A percentile compares a stretch with the other conserved stretches of the same genome.
Evolutionary conservation across 2,797 vertebrate genomes (phyloP).

Genomic region (Chelon auratus): DNA sequence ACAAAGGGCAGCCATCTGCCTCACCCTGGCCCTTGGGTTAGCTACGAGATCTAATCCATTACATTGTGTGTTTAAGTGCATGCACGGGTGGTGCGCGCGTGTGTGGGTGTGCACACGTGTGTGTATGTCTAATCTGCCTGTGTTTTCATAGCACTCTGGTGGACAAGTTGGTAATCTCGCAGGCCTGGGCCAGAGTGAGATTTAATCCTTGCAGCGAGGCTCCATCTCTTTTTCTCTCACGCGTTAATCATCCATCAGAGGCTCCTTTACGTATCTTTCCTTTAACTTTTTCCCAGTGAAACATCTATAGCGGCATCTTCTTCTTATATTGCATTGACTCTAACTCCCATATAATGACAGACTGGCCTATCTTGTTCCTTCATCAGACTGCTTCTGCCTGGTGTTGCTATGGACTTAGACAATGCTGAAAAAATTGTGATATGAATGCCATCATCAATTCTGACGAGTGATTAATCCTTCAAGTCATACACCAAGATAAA

Average conservation of each 20-base stretch:
- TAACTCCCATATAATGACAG: neutral
- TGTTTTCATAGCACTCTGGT: conserved; percentile 69
- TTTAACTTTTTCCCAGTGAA: neutral
- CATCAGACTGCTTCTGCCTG: neutral
- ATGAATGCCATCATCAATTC: neutral
- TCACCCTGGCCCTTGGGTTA: conserved; percentile 63
- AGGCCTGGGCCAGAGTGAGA: conserved; percentile 57
- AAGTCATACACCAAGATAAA: neutral
- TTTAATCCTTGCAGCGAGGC: conserved; percentile 72
- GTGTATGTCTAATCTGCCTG: conserved; percentile 61
- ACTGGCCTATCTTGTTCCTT: neutral
- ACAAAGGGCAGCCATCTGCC: conserved; percentile 81
- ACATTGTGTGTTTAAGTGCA: conserved; percentile 56
- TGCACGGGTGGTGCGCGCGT: conserved; percentile 5
- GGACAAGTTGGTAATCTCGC: conserved; percentile 73
- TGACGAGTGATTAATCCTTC: neutral
- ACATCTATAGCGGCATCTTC: conserved; percentile 3
- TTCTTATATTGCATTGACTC: neutral
- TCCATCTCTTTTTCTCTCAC: conserved; percentile 48
- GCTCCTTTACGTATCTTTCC: neutral
- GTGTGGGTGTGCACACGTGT: conserved; percentile 29
- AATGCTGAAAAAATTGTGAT: neutral
- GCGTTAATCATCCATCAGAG: conserved; percentile 38
- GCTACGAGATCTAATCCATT: conserved; percentile 73
- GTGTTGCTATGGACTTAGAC: too few relatives aligned